Conservation (phyloP, 2,113 vertebrate genomes). For the Talpa occidentalis region DNA sequence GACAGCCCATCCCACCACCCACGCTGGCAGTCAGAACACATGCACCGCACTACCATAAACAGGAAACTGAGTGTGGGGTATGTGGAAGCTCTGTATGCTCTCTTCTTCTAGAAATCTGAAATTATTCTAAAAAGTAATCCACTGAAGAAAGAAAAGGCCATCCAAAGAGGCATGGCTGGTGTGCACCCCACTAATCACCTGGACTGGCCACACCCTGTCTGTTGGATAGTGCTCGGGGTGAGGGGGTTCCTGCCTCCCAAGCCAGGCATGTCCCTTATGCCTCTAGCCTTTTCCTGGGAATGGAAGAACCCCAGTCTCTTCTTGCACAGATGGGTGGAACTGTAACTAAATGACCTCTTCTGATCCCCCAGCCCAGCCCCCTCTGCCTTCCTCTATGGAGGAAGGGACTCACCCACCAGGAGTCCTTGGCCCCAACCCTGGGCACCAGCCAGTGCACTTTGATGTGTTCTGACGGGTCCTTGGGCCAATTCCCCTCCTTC, state of each 20-base stretch:
- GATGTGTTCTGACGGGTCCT: background rate
- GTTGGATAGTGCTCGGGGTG: fast-evolving
- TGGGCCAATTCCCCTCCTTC: background rate
- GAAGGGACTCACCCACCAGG: background rate
- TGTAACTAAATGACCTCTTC: background rate
- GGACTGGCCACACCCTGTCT: background rate
- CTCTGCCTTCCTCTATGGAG: background rate
- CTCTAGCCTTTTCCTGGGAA: background rate
- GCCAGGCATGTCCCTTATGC: background rate
- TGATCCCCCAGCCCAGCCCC: fast-evolving
- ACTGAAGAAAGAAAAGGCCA: background rate
- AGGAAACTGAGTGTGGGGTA: background rate
- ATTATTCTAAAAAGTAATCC: background rate
- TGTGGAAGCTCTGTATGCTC: background rate
- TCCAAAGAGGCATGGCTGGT: background rate
- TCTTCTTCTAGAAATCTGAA: background rate
- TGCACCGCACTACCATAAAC: too few relatives aligned
- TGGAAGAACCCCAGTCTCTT: background rate
- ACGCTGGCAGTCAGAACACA: background rate
- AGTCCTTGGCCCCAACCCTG: background rate
- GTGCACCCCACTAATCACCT: fast-evolving
- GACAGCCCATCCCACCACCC: fast-evolving
- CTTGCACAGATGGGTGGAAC: background rate
- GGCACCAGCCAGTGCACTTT: slow-evolving; percentile 15
- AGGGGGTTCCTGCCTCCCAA: background rate